phyloP scores from a whole-genome alignment of 2,797 vertebrate genomes.

The Centroberyx gerrardi region DNA sequence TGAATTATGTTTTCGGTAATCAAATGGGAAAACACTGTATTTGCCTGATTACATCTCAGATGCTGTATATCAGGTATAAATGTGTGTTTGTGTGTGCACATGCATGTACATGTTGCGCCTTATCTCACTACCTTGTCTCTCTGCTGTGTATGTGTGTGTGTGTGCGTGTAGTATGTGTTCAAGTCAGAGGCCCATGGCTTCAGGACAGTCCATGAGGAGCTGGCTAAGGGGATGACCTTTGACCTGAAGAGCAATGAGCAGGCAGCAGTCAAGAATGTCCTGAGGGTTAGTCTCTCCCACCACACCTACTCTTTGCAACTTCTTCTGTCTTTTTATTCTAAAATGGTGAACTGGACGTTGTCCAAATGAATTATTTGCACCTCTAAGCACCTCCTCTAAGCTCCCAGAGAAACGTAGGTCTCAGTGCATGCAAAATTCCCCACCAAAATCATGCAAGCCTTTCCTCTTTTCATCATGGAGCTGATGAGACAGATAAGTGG shows the following conservation, averaged over 20 bases:
- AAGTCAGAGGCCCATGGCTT: slow-evolving; percentile 91
- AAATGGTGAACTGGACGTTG: background rate
- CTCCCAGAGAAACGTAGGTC: background rate
- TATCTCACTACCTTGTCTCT: background rate
- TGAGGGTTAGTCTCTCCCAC: slow-evolving; percentile 87
- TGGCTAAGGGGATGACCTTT: slow-evolving; percentile 93
- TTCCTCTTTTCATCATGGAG: background rate
- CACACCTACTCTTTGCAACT: background rate
- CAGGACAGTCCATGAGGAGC: slow-evolving; percentile 94
- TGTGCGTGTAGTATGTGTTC: slow-evolving; percentile 91
- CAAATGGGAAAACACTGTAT: background rate
- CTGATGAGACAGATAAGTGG: background rate
- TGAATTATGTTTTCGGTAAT: background rate
- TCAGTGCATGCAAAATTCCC: background rate
- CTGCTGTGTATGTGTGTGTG: background rate
- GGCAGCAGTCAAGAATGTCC: slow-evolving; percentile 89
- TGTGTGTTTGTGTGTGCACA: slow-evolving; percentile 1
- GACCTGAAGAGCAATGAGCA: slow-evolving; percentile 96
- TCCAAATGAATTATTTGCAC: background rate
- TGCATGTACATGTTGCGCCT: background rate
- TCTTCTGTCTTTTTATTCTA: background rate
- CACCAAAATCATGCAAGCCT: background rate
- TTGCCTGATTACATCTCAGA: background rate
- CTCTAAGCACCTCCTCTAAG: background rate
- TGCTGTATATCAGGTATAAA: background rate